Base-by-base conservation (phyloP, 2,888 invertebrate species). In the Agriopis aurantiaria region DNA sequence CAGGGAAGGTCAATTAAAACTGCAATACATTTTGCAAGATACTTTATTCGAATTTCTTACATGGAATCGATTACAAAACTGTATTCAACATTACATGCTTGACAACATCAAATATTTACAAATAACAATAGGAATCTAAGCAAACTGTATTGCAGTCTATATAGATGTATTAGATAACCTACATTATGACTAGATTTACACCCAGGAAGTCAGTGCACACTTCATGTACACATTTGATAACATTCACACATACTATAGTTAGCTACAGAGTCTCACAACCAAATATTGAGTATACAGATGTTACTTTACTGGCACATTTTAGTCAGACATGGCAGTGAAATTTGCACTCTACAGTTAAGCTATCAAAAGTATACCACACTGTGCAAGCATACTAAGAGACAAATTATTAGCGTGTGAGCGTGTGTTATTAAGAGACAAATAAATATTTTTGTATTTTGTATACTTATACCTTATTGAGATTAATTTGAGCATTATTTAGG, bases 21-120 rank as follows among this genome's bases (percentile, higher is more conserved):
- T 95, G 95, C 95, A 95, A 95, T 95, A 94, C 95, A 93, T 90
- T 91, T 92, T 92, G 88, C 87, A 82, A 81, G 89, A 86, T 85
- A 80, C 71, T 92, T 93, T 93, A 92, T 93, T 93, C 75, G 89
- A 82, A 82, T 80, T 86, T 82, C 85, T 78, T 81, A 85, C 78
- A 85, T 78, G 81, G 79, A 83, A 82, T 80, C 85, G 84, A 80
- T 85, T 86, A 89, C 85, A 90, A 86, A 83, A 81, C 78, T 82
- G 82, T 81, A 81, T 81, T 83, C 77, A 85, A 85, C 80, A 88
- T 80, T 84, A 88, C 85, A 89, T 88, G 86, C 85, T 84, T 80
- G 78, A 88, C 84, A 88, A 86, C 88, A 90, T 88, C 78, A 75
- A 33, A 79, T 78, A 78, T 76, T 73, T 75, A 79, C 73, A 77